Percentiles rank a stretch among this genome's conserved stretches.
phyloP scores from a whole-genome alignment of 2,888 invertebrate species.

The Acrocyrtus sp. region DNA sequence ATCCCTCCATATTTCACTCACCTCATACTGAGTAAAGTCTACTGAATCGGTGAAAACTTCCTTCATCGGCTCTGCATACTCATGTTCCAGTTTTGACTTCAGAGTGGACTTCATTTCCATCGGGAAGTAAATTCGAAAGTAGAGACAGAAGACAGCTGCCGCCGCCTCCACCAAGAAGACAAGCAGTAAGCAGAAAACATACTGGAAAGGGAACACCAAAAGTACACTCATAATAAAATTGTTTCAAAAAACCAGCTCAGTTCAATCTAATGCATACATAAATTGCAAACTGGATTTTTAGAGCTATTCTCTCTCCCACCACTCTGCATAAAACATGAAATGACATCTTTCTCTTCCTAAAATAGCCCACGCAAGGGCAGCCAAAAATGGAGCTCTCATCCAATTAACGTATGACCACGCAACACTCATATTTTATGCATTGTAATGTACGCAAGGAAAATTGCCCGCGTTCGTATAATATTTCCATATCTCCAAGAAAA shows the following conservation, averaged over 20 bases:
- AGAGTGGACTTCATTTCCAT: slow-evolving; percentile 65
- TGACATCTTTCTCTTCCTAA: slow-evolving; percentile 2
- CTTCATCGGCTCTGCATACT: slow-evolving; percentile 49
- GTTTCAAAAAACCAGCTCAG: background rate
- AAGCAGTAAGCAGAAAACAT: slow-evolving; percentile 68
- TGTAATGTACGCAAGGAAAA: too few relatives aligned
- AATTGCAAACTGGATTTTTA: background rate
- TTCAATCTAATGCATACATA: background rate
- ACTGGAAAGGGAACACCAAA: too few relatives aligned
- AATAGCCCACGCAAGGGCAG: background rate
- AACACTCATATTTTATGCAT: too few relatives aligned
- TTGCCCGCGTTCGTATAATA: too few relatives aligned
- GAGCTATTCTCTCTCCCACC: background rate
- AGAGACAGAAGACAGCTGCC: slow-evolving; percentile 67
- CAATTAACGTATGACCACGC: slow-evolving; percentile 8
- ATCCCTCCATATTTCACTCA: too few relatives aligned
- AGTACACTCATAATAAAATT: background rate
- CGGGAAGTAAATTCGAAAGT: slow-evolving; percentile 66
- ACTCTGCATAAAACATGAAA: slow-evolving; percentile 19
- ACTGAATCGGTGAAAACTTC: slow-evolving; percentile 67
- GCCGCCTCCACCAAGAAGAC: slow-evolving; percentile 68
- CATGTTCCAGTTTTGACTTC: slow-evolving; percentile 48
- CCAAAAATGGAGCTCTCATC: too few relatives aligned
- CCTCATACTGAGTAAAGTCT: slow-evolving; percentile 69
- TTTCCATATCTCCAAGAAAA: too few relatives aligned